Percentiles rank a stretch among this genome's conserved stretches.
Evolutionary conservation across 1,140 invertebrate genomes (phyloP).

Genomic region (Drosophila tristis): DNA sequence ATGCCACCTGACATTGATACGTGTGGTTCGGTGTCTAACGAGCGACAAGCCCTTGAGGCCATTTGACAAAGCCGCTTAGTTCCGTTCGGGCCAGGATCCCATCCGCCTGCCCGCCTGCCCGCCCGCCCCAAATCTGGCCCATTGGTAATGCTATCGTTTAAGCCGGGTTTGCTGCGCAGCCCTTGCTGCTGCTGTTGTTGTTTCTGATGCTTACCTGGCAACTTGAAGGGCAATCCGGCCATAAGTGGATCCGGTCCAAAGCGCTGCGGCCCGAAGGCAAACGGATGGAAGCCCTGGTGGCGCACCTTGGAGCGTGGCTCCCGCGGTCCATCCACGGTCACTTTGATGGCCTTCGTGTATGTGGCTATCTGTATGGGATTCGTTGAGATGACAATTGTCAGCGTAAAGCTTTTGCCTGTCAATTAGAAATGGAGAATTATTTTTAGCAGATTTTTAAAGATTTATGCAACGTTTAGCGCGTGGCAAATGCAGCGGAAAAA

Average conservation of each 20-base stretch:
- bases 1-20: conserved; percentile 46
- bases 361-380: conserved; percentile 96
- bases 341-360: conserved; percentile 98
- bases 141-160: conserved; percentile 22
- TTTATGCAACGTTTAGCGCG: too few relatives aligned
- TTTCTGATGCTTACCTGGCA: conserved; percentile 88
- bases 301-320: conserved; percentile 97
- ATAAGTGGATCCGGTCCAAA: conserved; percentile 92
- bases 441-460: background rate
- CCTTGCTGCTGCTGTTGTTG: background rate
- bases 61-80: conserved; percentile 59
- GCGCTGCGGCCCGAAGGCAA: conserved; percentile 91
- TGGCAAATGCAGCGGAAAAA: too few relatives aligned
- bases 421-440: background rate
- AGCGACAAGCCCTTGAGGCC: conserved; percentile 57
- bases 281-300: conserved; percentile 93
- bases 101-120: background rate
- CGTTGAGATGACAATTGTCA: conserved; percentile 97
- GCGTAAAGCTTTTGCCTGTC: conserved; percentile 97
- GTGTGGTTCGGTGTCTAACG: conserved; percentile 48
- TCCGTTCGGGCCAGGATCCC: conserved; percentile 5
- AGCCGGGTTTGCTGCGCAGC: background rate
- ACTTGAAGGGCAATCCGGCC: conserved; percentile 92
- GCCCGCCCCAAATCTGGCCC: background rate
- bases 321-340: conserved; percentile 98